phyloP scores from a whole-genome alignment of 2,797 vertebrate genomes.

The Microcaecilia unicolor region DNA sequence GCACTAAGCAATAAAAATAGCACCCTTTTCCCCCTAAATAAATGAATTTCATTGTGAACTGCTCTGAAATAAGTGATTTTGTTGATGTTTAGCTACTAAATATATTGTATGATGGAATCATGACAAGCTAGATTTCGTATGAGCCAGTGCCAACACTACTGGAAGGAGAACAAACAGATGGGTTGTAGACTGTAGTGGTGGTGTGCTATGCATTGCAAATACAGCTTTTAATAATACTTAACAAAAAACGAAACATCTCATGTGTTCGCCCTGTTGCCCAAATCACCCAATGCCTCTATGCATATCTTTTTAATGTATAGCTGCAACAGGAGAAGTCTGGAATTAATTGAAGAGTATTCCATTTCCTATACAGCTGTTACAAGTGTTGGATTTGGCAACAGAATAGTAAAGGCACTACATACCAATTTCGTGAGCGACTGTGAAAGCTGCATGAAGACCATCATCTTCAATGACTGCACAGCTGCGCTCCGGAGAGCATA shows the following conservation, averaged over 20 bases:
- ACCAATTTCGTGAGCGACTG: constrained; percentile 97
- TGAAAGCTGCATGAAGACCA: constrained; percentile 93
- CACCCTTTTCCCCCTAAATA: too few species aligned
- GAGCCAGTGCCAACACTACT: not conserved
- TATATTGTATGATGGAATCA: too few species aligned
- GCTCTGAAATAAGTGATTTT: not conserved
- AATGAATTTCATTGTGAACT: constrained; percentile 1
- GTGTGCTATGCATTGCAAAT: constrained; percentile 28
- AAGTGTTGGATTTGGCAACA: constrained; percentile 66
- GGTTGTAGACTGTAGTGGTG: constrained; percentile 29
- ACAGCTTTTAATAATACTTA: constrained; percentile 28
- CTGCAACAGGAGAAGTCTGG: constrained; percentile 55
- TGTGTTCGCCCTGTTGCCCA: constrained; percentile 34
- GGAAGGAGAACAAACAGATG: too few species aligned
- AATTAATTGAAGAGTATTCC: constrained; percentile 62
- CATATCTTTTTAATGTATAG: constrained; percentile 49
- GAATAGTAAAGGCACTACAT: constrained; percentile 59
- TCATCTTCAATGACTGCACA: constrained; percentile 97
- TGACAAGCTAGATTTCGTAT: too few species aligned
- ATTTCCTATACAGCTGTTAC: constrained; percentile 62
- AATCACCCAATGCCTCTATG: constrained; percentile 46
- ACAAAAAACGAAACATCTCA: constrained; percentile 47
- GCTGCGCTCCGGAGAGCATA: constrained; percentile 95
- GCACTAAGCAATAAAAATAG: too few species aligned
- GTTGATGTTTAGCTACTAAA: too few species aligned